These are phyloP conservation scores for Ptiloglossa arizonensis DNA, from an alignment of 1,140 invertebrate species.

Conservation along the genomic window DNA sequence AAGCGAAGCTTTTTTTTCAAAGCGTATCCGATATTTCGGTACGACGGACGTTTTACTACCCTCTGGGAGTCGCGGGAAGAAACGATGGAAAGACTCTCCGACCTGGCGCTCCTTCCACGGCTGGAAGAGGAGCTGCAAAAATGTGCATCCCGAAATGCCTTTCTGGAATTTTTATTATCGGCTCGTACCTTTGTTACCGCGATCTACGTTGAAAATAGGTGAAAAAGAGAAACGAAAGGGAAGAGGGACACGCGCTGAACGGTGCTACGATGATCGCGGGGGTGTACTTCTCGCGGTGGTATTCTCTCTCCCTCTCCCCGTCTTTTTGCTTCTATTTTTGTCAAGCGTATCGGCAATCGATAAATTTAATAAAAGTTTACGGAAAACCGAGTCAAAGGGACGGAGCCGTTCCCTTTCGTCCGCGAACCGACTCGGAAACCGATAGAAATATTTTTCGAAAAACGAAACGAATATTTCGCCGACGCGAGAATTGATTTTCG, in stretches of 20 bases:
- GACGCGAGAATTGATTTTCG: constrained; percentile 28
- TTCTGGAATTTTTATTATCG: constrained; percentile 58
- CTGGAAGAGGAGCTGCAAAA: not conserved
- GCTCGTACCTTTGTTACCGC: constrained; percentile 56
- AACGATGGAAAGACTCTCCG: constrained; percentile 27
- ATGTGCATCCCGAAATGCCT: constrained; percentile 33
- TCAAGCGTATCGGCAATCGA: constrained; percentile 49
- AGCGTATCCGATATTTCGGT: constrained; percentile 40
- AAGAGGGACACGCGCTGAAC: not conserved
- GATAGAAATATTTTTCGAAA: constrained; percentile 22
- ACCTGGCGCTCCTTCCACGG: constrained; percentile 24
- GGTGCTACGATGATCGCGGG: not conserved
- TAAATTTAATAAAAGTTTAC: constrained; percentile 61
- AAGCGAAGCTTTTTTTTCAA: constrained; percentile 32
- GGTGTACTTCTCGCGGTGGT: constrained; percentile 12
- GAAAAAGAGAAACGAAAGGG: constrained; percentile 3
- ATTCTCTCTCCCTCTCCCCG: too few relatives aligned
- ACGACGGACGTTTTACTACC: constrained; percentile 21
- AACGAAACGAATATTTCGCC: constrained; percentile 15
- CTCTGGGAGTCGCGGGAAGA: not conserved
- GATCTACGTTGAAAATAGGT: not conserved
- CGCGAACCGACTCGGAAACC: too few relatives aligned
- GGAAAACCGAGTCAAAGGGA: constrained; percentile 38
- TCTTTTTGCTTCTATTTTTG: not conserved
- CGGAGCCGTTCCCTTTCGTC: not conserved